Conservation (phyloP, 1,140 invertebrate species). For the Chrysoperla carnea region DNA sequence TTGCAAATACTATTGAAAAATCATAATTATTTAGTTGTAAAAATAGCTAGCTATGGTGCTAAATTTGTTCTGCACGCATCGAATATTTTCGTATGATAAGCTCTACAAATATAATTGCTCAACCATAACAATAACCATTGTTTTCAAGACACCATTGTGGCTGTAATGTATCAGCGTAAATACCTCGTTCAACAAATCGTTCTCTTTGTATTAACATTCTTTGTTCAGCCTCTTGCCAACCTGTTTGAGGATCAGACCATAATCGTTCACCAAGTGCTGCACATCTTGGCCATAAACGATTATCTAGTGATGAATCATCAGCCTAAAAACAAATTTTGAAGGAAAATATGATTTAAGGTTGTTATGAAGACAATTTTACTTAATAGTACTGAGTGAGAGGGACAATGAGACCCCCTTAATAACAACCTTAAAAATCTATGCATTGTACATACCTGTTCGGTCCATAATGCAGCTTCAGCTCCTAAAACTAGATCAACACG, state of each 20-base stretch:
- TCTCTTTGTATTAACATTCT: slow-evolving; percentile 52
- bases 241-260: slow-evolving; percentile 45
- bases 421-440: neutral
- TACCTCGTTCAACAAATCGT: slow-evolving; percentile 43
- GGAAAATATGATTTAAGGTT: no score
- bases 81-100: no score
- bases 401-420: no score
- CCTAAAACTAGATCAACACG: slow-evolving; percentile 30
- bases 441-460: slow-evolving; percentile 39
- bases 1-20: no score
- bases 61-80: no score
- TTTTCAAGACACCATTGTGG: slow-evolving; percentile 72
- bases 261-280: slow-evolving; percentile 64
- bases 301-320: slow-evolving; percentile 42
- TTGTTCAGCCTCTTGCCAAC: slow-evolving; percentile 43
- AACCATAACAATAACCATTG: slow-evolving; percentile 44
- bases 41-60: no score
- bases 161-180: slow-evolving; percentile 48
- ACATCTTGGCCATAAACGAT: slow-evolving; percentile 56
- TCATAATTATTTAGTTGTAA: no score
- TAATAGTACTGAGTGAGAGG: no score
- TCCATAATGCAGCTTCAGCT: slow-evolving; percentile 62
- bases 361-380: no score
- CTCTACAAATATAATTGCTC: no score
- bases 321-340: slow-evolving; percentile 13